Evolutionary conservation across 2,888 invertebrate species (phyloP), one percentile per base, ranked within the genome.

Genomic region (Azorinus chamasolen): DNA sequence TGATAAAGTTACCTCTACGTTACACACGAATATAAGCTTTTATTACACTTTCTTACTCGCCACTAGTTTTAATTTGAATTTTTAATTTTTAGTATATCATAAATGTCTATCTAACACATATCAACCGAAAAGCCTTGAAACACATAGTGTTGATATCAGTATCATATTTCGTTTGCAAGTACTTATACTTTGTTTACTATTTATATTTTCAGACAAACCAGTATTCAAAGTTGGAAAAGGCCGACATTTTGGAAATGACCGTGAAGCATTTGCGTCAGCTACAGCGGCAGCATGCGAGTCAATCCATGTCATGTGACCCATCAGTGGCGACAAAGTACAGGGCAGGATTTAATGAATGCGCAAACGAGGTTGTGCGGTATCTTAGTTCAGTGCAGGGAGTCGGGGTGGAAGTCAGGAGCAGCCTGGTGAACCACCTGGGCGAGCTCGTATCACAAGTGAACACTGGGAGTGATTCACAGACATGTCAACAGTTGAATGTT

Each of bases 191-290:
- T 32, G 5, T 32, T 32, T 32, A 4, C 10, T 10, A 32, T 73
- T 63, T 68, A 16, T 43, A 25, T 59, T 79, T 89, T 57, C 87
- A 92, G 92, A 89, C 90, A 27, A 87, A 91, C 14, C 90, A 90
- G 54, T 91, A 90, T 72, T 90, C 90, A 4, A 92, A 92, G 78
- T 82, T 92, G 64, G 92, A 92, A 84, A 92, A 92, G 58, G 92
- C 92, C 0, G 92, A 92, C 72, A 92, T 92, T 22, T 71, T 92
- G 55, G 92, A 92, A 62, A 89, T 92, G 91, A 91, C 92, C 6
- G 92, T 92, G n/a, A 88, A 88, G 58, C 88, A 91, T 66, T 78
- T 92, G 20, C 84, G 89, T 27, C 78, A 83, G 8, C 72, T 91
- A 6, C 91, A 91, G 64, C 70, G 89, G 22, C 89, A 89, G 54